These are phyloP conservation scores for Scaptomyza reducta DNA, from an alignment of 2,888 invertebrate genomes.

Conservation along the genomic window DNA sequence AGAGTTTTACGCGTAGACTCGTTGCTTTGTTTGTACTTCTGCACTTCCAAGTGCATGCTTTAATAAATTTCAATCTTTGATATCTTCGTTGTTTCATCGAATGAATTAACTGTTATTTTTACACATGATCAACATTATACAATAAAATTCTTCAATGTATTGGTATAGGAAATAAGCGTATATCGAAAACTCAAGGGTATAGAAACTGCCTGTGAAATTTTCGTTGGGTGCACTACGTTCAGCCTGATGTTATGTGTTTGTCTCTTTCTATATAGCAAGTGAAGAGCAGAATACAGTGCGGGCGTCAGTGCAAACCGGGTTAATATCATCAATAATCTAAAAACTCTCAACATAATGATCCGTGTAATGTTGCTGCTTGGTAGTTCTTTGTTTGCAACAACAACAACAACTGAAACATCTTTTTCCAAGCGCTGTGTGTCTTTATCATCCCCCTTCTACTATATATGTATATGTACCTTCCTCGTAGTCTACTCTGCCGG, in stretches of 20 bases:
- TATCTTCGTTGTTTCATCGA: neutral
- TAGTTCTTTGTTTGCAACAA: constrained; percentile 3
- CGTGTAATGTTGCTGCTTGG: constrained; percentile 76
- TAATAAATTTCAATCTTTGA: neutral
- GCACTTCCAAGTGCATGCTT: neutral
- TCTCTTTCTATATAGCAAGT: constrained; percentile 41
- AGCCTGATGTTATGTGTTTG: too few species aligned
- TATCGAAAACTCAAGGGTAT: neutral
- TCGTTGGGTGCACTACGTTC: neutral
- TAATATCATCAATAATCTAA: constrained; percentile 70
- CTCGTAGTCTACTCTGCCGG: too few species aligned
- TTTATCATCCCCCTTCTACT: neutral
- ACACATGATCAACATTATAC: too few species aligned
- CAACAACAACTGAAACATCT: neutral
- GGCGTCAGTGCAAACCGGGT: constrained; percentile 47
- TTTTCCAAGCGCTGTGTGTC: constrained; percentile 2
- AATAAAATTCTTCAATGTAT: too few species aligned
- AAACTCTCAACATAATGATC: constrained; percentile 76
- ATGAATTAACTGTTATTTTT: too few species aligned
- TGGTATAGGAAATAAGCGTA: too few species aligned
- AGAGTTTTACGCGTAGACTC: too few species aligned
- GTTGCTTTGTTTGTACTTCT: neutral
- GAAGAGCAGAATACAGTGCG: constrained; percentile 59
- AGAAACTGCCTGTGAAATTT: neutral
- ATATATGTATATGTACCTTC: too few species aligned